Base-by-base conservation (phyloP, 2,113 vertebrate species). In the Mesembrinibis cayennensis region DNA sequence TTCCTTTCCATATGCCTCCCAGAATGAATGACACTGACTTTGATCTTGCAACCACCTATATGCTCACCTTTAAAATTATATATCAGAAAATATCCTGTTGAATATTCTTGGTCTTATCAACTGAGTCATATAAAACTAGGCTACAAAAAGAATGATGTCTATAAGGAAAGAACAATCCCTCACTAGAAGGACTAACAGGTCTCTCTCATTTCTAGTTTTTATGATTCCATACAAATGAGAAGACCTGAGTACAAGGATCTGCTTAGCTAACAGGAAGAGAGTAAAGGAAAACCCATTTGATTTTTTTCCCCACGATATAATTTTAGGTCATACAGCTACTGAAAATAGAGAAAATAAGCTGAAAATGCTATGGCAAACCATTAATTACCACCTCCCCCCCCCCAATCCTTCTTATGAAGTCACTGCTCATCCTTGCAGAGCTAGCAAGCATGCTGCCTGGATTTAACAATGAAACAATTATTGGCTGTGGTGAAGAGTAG, bases 281-380 rank as follows among this genome's bases (percentile, higher is more conserved):
- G 49, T 67, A 81, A 63, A 95, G 70, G 55, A 95, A 96, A 96
- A 91, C 14, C 32, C 52, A 58, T 92, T 90, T 70, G 82, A 55
- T 58, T 77, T 94, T 74, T 92, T 11, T 0, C 3, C 9, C 40
- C 11, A 27, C 3, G 0, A 55, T 70, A 69, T 25, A 90, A 95
- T 94, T 95, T 95, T 87, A 96, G 86, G 88, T 96, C 88, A 97
- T 79, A 96, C 49, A 94, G 81, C 47, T 89, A 92, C 90, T 90
- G 84, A 94, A 98, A 97, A 92, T 87, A 96, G 67, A 93, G 82
- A 96, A 97, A 96, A 95, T 95, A 90, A 97, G 62, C 91, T 94
- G 85, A 92, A 97, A 97, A 96, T 87, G 65, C 74, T 91, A 82
- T 38, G 44, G 80, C 70, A 40, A 98, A 92, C 50, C 79, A 72